Evolutionary conservation across 2,113 vertebrate species (phyloP), one percentile per base, ranked within the genome.

Genomic region (Pleuronectes platessa): DNA sequence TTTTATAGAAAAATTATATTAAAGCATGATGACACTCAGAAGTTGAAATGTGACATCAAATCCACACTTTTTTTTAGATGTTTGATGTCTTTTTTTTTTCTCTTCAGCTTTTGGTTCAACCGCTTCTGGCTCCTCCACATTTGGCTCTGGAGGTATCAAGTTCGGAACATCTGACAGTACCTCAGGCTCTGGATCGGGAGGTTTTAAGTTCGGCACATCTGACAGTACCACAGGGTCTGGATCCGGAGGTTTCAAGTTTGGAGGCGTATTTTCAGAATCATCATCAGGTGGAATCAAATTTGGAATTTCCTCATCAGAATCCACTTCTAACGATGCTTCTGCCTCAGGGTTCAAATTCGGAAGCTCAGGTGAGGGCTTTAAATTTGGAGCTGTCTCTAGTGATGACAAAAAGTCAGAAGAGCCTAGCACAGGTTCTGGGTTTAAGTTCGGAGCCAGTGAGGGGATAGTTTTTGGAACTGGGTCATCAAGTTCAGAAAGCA

Each of bases 151-250:
- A 82, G 93, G 84, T 55, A 27, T 27, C 26, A 27, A 27, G 26
- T 27, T 97, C 86, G 97, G 95, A 81, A 88, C 90, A 27, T 83
- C 91, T 56, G 88, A 89, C 74, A 85, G 79, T 26, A 62, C 84
- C 37, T 79, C 84, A 0, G 89, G 21, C 27, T 92, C 85, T 86
- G 86, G 82, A 70, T 69, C 94, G 78, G 94, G 93, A 82, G 93
- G 84, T 55, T 96, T 97, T 77, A 97, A 97, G 88, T 98, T 97
- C 85, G 97, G 95, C 81, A 87, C 90, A 26, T 84, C 92, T 63
- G 89, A 89, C 75, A 84, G 78, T 35, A 61, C 83, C 45, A 76
- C 81, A 0, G 88, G 14, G 37, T 74, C 85, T 1, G 83, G 60
- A 27, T 54, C 93, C 79, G 94, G 91, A 63, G 92, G 89, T 67